Base-by-base conservation (phyloP, 2,888 invertebrate species). In the Kryphioiulus occultus region DNA sequence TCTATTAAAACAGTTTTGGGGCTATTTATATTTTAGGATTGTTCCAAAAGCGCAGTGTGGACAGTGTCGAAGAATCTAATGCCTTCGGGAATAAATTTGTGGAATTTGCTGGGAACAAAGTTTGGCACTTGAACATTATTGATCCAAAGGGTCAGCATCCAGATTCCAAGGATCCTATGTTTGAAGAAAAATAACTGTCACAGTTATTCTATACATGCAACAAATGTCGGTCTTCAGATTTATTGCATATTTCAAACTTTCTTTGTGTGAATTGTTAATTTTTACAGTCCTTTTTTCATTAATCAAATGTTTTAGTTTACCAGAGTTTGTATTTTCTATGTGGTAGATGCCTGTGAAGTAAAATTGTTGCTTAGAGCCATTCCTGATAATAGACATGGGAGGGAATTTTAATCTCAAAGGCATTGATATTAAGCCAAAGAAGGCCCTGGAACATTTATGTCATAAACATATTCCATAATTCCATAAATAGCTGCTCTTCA, bases 111-210 rank as follows among this genome's bases (percentile, higher is more conserved):
- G 78, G 78, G 78, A 78, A 78, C 30, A 78, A 78, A 78, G 30
- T 78, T 30, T 30, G 30, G 30, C 30, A 78, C 78, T 78, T 78
- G 78, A 78, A 78, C 30, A 78, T 78, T 78, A 78, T 78, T 78
- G 78, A 78, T 78, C 78, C 78, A 26, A 78, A 15, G 15, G 78
- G 30, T 78, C 30, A 30, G 12, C 78, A 78, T 78, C 22, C 9
- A 78, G 78, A 30, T 30, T 78, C 78, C 30, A 78, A 78, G 22
- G 78, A 78, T 78, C 78, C 78, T 30, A 15, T 78, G 30, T 78
- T 78, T 30, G 78, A 78, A 78, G 78, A 78, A 30, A 78, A 78
- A 78, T 78, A 78, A 26, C 78, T 30, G 78, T 22, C 2, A 26
- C 68, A 78, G 78, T 78, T 22, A 30, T 78, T 78, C 30, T 2